Evolutionary conservation across 2,888 invertebrate genomes (phyloP), one percentile per base, ranked within the genome.

Genomic region (Polymixis flavicincta): DNA sequence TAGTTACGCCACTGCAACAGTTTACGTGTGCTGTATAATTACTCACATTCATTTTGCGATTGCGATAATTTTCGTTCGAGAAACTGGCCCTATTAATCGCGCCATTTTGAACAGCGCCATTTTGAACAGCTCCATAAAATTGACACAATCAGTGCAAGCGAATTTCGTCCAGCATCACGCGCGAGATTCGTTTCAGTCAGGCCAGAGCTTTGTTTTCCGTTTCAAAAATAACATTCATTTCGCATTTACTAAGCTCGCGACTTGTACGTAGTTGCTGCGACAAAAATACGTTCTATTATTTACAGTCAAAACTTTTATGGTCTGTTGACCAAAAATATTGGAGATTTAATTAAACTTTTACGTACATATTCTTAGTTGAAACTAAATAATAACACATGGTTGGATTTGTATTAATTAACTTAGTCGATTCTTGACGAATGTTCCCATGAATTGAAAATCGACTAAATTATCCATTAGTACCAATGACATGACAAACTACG

Each of bases 171-270:
- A 32, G 2, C 32, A 59, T 1, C 59, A 22, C 22, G 2, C 59
- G 2, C 32, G 22, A 22, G 1, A 37, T 60, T 7, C 1, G 13
- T 3, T 60, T 37, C 60, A 37, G 22, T 60, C 13, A 14, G 22
- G 13, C 32, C 32, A 37, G 32, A 60, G 14, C 14, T 14, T 22
- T 22, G 68, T 84, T 82, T 80, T 80, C 78, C 69, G 70, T 80
- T 87, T 85, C 75, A 78, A 90, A 90, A 90, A 89, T 90, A 90
- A 84, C 74, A 70, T 85, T 85, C 70, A 84, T 82, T 85, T 3
- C 57, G 57, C 28, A 76, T 60, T 73, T 86, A 83, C 92, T 94
- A 95, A 94, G 94, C 94, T 94, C 94, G 87, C 86, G 75, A 91
- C 89, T 94, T 94, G 93, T 93, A 94, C 92, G 88, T 89, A 82